Conservation (phyloP, 1,140 invertebrate genomes). For the Cecropterus lyciades region DNA sequence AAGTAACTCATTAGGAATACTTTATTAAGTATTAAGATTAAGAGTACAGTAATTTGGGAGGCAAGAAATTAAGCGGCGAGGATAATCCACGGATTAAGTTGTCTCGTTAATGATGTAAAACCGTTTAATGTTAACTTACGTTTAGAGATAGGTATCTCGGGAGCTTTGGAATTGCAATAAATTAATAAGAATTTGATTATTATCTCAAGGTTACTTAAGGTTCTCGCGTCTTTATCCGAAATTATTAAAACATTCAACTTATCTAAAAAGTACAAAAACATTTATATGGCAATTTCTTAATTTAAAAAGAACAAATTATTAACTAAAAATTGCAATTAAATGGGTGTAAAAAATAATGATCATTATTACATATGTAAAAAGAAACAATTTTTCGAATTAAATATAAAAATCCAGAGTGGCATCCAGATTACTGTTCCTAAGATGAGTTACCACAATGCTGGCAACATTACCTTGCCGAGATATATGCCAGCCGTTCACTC, state of each 20-base stretch:
- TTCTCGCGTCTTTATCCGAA: background rate
- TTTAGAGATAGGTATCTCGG: slow-evolving; percentile 25
- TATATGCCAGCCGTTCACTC: too few relatives aligned
- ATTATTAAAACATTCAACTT: background rate
- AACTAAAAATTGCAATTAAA: too few relatives aligned
- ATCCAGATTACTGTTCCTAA: too few relatives aligned
- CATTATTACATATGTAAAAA: too few relatives aligned
- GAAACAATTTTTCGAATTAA: too few relatives aligned
- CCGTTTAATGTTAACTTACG: slow-evolving; percentile 35
- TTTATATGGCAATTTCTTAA: too few relatives aligned
- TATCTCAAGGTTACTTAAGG: background rate
- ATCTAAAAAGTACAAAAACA: too few relatives aligned
- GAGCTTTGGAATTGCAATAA: slow-evolving; percentile 19
- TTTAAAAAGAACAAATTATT: too few relatives aligned
- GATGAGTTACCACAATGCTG: too few relatives aligned
- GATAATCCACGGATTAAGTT: slow-evolving; percentile 31
- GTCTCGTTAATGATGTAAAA: slow-evolving; percentile 35
- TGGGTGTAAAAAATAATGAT: too few relatives aligned
- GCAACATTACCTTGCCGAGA: too few relatives aligned
- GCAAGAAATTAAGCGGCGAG: slow-evolving; percentile 27
- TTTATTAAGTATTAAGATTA: slow-evolving; percentile 23
- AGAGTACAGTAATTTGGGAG: slow-evolving; percentile 1
- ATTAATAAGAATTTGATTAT: slow-evolving; percentile 19
- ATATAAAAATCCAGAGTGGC: too few relatives aligned
- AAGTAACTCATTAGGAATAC: background rate